Evolutionary conservation across 2,113 vertebrate species (phyloP).

Genomic region (Falco punctatus): DNA sequence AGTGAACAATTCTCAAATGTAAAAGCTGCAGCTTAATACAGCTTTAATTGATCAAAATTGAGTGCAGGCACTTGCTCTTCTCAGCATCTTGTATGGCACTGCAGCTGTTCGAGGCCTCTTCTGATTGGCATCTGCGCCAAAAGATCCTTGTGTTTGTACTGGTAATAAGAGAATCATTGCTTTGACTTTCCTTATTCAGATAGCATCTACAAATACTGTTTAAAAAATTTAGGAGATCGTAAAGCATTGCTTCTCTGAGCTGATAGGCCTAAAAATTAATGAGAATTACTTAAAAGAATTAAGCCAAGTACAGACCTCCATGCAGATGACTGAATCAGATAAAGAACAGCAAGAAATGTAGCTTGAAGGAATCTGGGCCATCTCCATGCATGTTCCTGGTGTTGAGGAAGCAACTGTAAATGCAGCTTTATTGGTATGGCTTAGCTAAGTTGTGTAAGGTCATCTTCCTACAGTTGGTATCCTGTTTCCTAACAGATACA

Average conservation of each 20-base stretch:
- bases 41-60: constrained; percentile 64
- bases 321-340: not conserved
- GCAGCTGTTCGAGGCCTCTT: constrained; percentile 55
- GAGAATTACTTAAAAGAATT: not conserved
- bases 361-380: constrained; percentile 1
- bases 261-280: not conserved
- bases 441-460: not conserved
- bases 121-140: constrained; percentile 45
- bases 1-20: constrained; percentile 50
- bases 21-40: constrained; percentile 51
- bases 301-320: not conserved
- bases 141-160: constrained; percentile 51
- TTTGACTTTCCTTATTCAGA: constrained; percentile 41
- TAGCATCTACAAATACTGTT: constrained; percentile 37
- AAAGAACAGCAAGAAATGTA: not conserved
- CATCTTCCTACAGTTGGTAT: not conserved
- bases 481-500: not conserved
- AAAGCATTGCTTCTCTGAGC: not conserved
- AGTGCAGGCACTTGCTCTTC: constrained; percentile 50
- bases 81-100: constrained; percentile 53
- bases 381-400: not conserved
- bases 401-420: not conserved
- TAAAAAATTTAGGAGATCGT: constrained; percentile 33
- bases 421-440: not conserved
- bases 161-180: constrained; percentile 59